phyloP scores from a whole-genome alignment of 2,797 vertebrate species.

The Urophycis tenuis region DNA sequence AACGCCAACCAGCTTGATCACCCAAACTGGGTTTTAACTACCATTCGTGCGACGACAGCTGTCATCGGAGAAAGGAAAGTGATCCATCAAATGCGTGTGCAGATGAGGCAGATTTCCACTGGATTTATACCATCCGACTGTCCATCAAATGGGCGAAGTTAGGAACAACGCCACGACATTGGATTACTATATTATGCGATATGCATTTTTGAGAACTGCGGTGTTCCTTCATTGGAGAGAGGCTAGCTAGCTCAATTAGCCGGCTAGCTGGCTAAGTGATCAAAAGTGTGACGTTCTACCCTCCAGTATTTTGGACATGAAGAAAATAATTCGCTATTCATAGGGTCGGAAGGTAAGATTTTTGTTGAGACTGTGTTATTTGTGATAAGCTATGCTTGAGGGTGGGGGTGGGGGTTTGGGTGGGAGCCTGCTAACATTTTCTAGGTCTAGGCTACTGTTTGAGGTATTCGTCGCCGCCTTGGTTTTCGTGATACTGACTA shows the following conservation, averaged over 20 bases:
- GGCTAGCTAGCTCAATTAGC: conserved; percentile 66
- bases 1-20: conserved; percentile 65
- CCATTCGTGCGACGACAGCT: conserved; percentile 70
- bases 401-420: background rate
- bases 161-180: conserved; percentile 61
- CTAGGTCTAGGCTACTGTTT: conserved; percentile 53
- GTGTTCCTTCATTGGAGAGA: conserved; percentile 67
- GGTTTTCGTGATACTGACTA: conserved; percentile 65
- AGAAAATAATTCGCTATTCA: conserved; percentile 72
- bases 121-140: conserved; percentile 57
- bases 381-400: conserved; percentile 2
- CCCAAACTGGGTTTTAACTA: conserved; percentile 26
- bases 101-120: conserved; percentile 49
- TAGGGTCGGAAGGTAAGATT: conserved; percentile 74
- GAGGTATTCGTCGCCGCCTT: conserved; percentile 59
- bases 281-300: conserved; percentile 67
- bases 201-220: conserved; percentile 66
- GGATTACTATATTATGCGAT: conserved; percentile 59
- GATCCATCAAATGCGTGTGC: conserved; percentile 58
- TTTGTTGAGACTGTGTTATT: conserved; percentile 4
- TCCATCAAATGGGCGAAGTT: conserved; percentile 68
- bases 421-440: conserved; percentile 37
- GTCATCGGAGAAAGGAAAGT: conserved; percentile 73
- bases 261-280: conserved; percentile 63
- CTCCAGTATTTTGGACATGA: conserved; percentile 75